Base-by-base conservation (phyloP, 2,888 invertebrate species). In the Neocrepidodera transversa region DNA sequence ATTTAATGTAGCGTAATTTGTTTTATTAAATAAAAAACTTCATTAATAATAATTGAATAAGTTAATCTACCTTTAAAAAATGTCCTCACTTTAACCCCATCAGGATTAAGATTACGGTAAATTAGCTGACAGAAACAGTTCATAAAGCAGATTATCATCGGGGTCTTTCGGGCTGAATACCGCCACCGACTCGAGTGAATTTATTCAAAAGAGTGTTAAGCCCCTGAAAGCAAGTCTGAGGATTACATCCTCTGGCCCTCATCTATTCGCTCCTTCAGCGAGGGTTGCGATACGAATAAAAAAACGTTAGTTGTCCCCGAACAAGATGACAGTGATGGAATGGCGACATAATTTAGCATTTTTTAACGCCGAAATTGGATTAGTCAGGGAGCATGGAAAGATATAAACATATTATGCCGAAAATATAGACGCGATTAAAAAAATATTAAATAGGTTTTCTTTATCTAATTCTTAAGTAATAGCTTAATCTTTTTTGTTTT, bases 271-370 rank as follows among this genome's bases (percentile, higher is more conserved):
- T 14, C 14, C 20, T 43, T 42, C 42, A n/a, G 26, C 48, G 50
- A 50, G 54, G 54, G 54, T 54, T 36, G 45, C 28, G 43, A 45
- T 47, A 54, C 17, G 36, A 32, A 54, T 47, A 51, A 56, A 49
- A 59, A 60, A 56, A 48, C 56, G 56, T 47, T 54, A 56, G 40
- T 50, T 48, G 52, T 60, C 54, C 43, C 17, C 48, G 38, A 23
- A 28, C 32, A 47, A 42, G 55, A 42, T 63, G 63, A 63, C 63
- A 55, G 57, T 63, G 63, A 63, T 58, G 60, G 60, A 63, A 55
- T 28, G 60, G 48, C 30, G 58, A 60, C 32, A 63, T 60, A 58
- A 63, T 60, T 63, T 52, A 55, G 18, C 49, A 47, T 63, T 60
- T 63, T 55, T 48, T 42, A 13, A n/a, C n/a, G n/a, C n/a, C n/a